phyloP scores from a whole-genome alignment of 2,797 vertebrate genomes.

The Hyperoplus lanceolatus region DNA sequence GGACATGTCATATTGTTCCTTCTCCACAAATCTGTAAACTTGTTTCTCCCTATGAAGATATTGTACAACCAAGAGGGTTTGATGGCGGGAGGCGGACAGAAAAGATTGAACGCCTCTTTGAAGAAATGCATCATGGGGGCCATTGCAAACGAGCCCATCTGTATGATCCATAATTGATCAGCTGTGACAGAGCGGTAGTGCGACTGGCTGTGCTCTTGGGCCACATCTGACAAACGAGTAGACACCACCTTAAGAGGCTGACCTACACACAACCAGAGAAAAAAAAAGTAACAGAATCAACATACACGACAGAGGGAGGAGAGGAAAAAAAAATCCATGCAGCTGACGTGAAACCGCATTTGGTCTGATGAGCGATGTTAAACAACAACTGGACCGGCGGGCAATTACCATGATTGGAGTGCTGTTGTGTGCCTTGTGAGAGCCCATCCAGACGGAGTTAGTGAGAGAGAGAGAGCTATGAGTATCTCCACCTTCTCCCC shows the following conservation, averaged over 20 bases:
- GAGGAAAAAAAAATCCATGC: conserved; percentile 74
- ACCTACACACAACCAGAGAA: conserved; percentile 75
- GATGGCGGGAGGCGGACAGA: conserved; percentile 30
- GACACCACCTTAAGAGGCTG: conserved; percentile 83
- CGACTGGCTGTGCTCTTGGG: conserved; percentile 58
- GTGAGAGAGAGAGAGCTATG: conserved; percentile 40
- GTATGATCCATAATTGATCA: conserved; percentile 82
- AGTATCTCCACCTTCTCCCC: conserved; percentile 65
- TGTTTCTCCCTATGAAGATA: conserved; percentile 60
- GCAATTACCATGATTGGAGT: conserved; percentile 88
- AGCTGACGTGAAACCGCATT: conserved; percentile 78
- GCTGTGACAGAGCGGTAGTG: conserved; percentile 70
- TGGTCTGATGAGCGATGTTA: conserved; percentile 82
- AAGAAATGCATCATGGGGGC: conserved; percentile 72
- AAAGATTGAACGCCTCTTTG: conserved; percentile 69
- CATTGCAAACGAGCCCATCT: conserved; percentile 71
- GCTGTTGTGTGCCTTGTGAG: conserved; percentile 54
- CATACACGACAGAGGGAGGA: conserved; percentile 51
- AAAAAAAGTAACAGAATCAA: conserved; percentile 24
- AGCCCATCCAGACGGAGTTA: conserved; percentile 55
- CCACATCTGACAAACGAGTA: conserved; percentile 83
- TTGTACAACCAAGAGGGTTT: conserved; percentile 46
- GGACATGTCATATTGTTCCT: conserved; percentile 50
- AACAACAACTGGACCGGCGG: conserved; percentile 81
- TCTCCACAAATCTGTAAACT: conserved; percentile 47